Conservation (phyloP, 2,888 invertebrate species). For the Pyrocoelia pectoralis region DNA sequence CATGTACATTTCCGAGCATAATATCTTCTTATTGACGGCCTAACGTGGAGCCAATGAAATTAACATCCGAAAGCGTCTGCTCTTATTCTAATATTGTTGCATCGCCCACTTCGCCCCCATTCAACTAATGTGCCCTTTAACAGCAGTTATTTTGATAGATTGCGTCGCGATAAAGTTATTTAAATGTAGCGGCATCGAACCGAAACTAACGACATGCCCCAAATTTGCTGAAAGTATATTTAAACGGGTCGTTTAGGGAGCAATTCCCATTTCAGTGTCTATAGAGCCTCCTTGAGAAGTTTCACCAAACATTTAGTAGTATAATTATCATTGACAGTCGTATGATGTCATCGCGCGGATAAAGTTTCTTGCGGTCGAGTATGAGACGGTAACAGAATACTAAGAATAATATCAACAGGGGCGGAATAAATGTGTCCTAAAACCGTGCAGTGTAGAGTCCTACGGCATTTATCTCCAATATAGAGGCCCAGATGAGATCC, state of each 20-base stretch:
- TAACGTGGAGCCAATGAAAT: slow-evolving; percentile 37
- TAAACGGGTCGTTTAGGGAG: slow-evolving; percentile 12
- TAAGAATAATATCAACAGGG: slow-evolving; percentile 29
- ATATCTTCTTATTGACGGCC: slow-evolving; percentile 38
- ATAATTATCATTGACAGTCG: slow-evolving; percentile 35
- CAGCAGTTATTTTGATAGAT: slow-evolving; percentile 32
- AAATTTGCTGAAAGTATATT: slow-evolving; percentile 18
- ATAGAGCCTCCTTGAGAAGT: slow-evolving; percentile 19
- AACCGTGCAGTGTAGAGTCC: slow-evolving; percentile 38
- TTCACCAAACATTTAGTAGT: slow-evolving; percentile 33
- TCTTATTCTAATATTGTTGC: slow-evolving; percentile 21
- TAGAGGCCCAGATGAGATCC: slow-evolving; percentile 54
- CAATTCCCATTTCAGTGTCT: slow-evolving; percentile 17
- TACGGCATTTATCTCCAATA: slow-evolving; percentile 46
- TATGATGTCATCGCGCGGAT: slow-evolving; percentile 24
- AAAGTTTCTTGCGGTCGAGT: slow-evolving; percentile 36
- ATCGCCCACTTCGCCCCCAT: slow-evolving; percentile 20
- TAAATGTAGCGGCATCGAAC: slow-evolving; percentile 20
- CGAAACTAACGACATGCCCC: slow-evolving; percentile 16
- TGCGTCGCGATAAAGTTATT: slow-evolving; percentile 26
- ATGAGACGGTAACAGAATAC: slow-evolving; percentile 25
- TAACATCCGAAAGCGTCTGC: slow-evolving; percentile 34
- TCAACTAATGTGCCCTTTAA: slow-evolving; percentile 29
- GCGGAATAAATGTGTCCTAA: slow-evolving; percentile 31
- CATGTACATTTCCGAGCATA: slow-evolving; percentile 36